phyloP scores from a whole-genome alignment of 2,888 invertebrate species.

The Sipha maydis region DNA sequence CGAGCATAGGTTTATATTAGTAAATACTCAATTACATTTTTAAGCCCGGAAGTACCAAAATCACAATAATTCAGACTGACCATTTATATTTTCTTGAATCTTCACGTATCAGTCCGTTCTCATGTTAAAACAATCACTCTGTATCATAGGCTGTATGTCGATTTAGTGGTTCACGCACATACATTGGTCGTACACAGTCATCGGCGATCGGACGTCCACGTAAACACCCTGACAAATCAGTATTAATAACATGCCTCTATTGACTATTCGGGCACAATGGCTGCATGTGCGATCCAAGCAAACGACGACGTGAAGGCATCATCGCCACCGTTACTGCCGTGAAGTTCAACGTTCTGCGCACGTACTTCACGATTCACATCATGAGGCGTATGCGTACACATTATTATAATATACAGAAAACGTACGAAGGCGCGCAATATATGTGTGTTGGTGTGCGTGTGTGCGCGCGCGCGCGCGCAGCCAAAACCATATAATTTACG shows the following conservation, averaged over 20 bases:
- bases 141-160: neutral
- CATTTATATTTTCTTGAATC: no score
- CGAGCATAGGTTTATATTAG: no score
- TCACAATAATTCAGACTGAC: no score
- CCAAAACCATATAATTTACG: neutral
- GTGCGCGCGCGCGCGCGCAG: neutral
- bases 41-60: no score
- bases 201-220: neutral
- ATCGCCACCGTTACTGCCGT: neutral
- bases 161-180: neutral
- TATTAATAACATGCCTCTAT: slow-evolving; percentile 30
- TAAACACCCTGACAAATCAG: slow-evolving; percentile 57
- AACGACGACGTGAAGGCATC: slow-evolving; percentile 21
- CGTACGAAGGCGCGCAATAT: neutral
- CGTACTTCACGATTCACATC: slow-evolving; percentile 36
- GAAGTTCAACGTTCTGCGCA: slow-evolving; percentile 59
- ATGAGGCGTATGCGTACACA: neutral
- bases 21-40: no score
- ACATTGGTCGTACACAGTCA: neutral
- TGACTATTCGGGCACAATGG: slow-evolving; percentile 29
- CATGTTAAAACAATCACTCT: neutral
- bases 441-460: no score
- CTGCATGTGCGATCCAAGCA: neutral
- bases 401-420: neutral
- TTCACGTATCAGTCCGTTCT: no score